These are phyloP conservation scores for Caranx melampygus DNA, from an alignment of 2,113 vertebrate genomes.

Conservation along the genomic window DNA sequence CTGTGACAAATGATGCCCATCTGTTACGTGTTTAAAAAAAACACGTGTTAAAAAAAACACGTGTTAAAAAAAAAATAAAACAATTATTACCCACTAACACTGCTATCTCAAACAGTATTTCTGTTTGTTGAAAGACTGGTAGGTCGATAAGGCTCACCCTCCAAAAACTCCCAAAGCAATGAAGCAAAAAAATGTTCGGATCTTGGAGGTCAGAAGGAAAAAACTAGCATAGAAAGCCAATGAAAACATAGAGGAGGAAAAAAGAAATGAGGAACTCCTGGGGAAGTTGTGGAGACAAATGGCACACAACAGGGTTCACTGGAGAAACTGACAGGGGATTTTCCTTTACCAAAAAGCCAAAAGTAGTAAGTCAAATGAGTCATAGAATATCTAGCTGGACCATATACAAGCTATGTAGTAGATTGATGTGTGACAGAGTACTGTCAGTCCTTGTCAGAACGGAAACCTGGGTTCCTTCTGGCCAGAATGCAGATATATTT, in stretches of 20 bases:
- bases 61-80: too few species aligned
- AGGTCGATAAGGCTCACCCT: constrained; percentile 12
- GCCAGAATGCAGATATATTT: neutral
- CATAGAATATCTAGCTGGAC: neutral
- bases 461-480: neutral
- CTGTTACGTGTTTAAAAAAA: too few species aligned
- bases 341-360: constrained; percentile 26
- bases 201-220: constrained; percentile 15
- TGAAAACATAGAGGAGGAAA: constrained; percentile 43
- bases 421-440: neutral
- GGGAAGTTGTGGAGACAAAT: constrained; percentile 42
- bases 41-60: too few species aligned
- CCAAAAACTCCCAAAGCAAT: constrained; percentile 24
- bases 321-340: constrained; percentile 31
- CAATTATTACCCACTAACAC: neutral
- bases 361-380: constrained; percentile 40
- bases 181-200: constrained; percentile 17
- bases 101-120: constrained; percentile 17
- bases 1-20: too few species aligned
- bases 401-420: neutral
- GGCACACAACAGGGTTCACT: constrained; percentile 22
- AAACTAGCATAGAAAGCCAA: constrained; percentile 45
- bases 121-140: neutral
- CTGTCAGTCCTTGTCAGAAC: neutral
- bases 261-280: constrained; percentile 32